phyloP scores from a whole-genome alignment of 2,797 vertebrate species.

The Buceros bicornis region DNA sequence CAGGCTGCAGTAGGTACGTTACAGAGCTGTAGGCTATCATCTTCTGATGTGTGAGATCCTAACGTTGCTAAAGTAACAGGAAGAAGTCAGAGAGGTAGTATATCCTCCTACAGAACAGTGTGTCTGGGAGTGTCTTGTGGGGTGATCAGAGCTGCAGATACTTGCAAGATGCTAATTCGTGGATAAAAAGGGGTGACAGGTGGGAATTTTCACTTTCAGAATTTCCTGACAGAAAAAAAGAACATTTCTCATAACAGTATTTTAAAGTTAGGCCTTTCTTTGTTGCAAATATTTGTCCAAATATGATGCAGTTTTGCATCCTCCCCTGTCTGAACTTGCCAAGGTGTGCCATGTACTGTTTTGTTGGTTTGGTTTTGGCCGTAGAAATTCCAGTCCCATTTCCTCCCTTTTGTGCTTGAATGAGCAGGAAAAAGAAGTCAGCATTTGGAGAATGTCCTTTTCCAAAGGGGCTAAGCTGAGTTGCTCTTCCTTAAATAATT shows the following conservation, averaged over 20 bases:
- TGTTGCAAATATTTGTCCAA: neutral
- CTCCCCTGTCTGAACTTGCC: neutral
- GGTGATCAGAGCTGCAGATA: neutral
- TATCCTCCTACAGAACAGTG: neutral
- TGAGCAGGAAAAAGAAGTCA: conserved; percentile 23
- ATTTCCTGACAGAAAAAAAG: neutral
- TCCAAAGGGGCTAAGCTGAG: neutral
- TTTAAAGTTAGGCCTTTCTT: neutral
- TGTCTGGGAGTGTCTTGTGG: neutral
- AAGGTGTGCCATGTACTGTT: conserved; percentile 12
- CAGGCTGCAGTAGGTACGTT: neutral
- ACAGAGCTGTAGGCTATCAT: neutral
- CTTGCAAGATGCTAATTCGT: neutral
- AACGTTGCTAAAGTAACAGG: neutral
- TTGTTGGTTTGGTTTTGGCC: conserved; percentile 5
- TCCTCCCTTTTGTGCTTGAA: conserved; percentile 30
- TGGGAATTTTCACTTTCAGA: neutral
- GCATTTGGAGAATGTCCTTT: neutral
- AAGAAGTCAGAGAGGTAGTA: neutral
- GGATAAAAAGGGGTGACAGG: neutral
- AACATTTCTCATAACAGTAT: neutral
- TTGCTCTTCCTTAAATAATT: neutral
- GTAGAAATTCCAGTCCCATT: neutral
- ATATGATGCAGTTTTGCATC: neutral
- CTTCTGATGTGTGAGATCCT: neutral